Evolutionary conservation across 64 coral and sea anemone genomes (phyloP), one percentile per base, ranked within the genome.

Genomic region (Stichodactyla helianthus): DNA sequence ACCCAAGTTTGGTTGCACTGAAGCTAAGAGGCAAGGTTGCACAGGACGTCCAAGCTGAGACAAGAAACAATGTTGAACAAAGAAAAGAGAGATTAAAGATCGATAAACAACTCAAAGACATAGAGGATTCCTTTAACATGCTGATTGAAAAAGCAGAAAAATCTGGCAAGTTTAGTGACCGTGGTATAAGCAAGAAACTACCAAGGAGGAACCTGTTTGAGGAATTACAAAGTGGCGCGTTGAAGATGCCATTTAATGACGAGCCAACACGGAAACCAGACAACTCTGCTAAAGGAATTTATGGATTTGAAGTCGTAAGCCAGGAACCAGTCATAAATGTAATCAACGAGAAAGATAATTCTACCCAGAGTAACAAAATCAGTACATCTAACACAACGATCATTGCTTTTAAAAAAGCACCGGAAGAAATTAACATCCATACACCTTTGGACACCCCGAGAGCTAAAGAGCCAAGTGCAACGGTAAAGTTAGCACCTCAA

Each of bases 41-140:
- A 52, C 11, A 91, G 67, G 89, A 91, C 9, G 84, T 86, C n/a
- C 59, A 26, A 57, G 89, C 44, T 54, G 67, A 80, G 19, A 87
- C 90, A 74, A 59, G 90, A 71, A 80, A 92, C 27, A 79, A 71
- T 31, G 90, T 92, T 10, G 5, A 58, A 63, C 50, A 81, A 51
- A 22, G 35, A 51, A 81, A 81, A 81, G 50, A 81, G 50, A 53
- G 52, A 22, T 2, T 13, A 12, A 51, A 12, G n/a, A 81, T 81
- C 17, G 51, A 81, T 6, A 84, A 84, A 63, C 50, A 84, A 35
- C 62, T 84, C 27, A 58, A 84, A 84, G 83, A 63, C 10, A 84
- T 84, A 13, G 83, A 84, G 50, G 83, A 84, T 84, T 25, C 83
- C 4, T 84, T 84, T 9, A 84, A 84, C n/a, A 26, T 35, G 27